Base-by-base conservation (phyloP, 64 coral and sea anemone genomes). In the Stichodactyla mertensii region DNA sequence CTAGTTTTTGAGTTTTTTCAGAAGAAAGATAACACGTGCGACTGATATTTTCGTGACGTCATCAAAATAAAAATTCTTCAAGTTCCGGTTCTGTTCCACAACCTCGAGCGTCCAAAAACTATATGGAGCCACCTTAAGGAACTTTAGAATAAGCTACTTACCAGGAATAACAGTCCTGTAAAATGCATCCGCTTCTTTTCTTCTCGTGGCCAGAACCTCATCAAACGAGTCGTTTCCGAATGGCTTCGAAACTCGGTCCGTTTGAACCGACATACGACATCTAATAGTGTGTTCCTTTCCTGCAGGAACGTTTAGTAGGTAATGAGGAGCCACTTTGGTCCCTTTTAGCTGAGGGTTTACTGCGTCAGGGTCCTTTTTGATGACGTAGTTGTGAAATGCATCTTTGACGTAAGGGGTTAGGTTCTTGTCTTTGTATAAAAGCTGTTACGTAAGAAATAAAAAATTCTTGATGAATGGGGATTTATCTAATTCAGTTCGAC, bases 321-420 rank as follows among this genome's bases (percentile, higher is more conserved):
- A 94, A 83, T 94, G 60, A 23, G 95, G 89, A 2, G 95, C 95
- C 9, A 98, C 82, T 92, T 94, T 98, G 14, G 95, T 94, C 36
- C 95, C 95, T 94, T 83, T 87, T 85, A 89, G 90, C 10, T 92
- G 82, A 70, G 92, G 87, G 74, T 79, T 98, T 56, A 98, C 71
- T 24, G 95, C 95, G 52, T 94, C 87, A 69, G 22, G 91, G 85
- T 99, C 93, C 10, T 89, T 89, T 51, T 95, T 84, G 51, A 99
- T 93, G 56, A 99, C 16, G 54, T 95, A 95, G 10, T 92, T 93
- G 88, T 99, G 97, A 77, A 99, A 99, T 11, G 93, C 97, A 58
- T 99, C 97, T 57, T 99, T 99, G 19, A 92, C 93, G 79, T 92
- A 95, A 14, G 88, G 57, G 1, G 85, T 95, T 54, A 88, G 86